A percentile compares a stretch with the other conserved stretches of the same genome.
Conservation (phyloP, 2,113 vertebrate species). For the Nannospalax galili region DNA sequence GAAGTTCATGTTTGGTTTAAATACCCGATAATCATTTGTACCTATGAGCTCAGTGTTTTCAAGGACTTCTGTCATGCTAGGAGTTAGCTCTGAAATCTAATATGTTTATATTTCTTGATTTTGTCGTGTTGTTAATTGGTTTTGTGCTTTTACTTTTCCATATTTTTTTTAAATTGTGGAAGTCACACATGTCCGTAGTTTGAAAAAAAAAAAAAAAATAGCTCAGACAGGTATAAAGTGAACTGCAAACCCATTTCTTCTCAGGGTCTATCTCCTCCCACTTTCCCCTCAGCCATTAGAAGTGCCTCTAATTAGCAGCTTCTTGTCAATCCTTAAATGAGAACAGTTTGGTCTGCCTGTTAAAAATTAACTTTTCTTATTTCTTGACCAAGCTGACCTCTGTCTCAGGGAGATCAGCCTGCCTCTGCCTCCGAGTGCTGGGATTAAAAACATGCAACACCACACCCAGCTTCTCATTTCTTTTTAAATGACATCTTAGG, state of each 20-base stretch:
- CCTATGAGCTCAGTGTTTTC: neutral
- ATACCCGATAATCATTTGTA: neutral
- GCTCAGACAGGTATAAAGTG: neutral
- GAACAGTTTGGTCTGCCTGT: neutral
- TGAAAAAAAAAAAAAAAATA: neutral
- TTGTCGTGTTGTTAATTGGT: neutral
- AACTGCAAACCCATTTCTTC: neutral
- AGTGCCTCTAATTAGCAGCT: neutral
- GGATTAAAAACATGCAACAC: too few species aligned
- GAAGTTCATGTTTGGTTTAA: neutral
- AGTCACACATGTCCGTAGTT: neutral
- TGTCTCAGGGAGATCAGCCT: too few species aligned
- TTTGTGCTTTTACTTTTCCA: neutral
- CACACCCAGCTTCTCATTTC: too few species aligned
- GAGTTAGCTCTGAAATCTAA: neutral
- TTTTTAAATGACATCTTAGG: constrained; percentile 30
- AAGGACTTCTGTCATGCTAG: neutral
- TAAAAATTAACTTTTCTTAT: neutral
- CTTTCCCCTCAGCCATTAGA: neutral
- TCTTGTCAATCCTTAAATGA: neutral
- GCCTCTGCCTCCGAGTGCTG: too few species aligned
- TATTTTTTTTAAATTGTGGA: constrained; percentile 25
- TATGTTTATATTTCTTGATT: neutral
- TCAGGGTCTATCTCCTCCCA: neutral
- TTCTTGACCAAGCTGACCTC: too few species aligned